These are phyloP conservation scores for Tenthredo livida DNA, from an alignment of 2,888 invertebrate species.

Conservation along the genomic window DNA sequence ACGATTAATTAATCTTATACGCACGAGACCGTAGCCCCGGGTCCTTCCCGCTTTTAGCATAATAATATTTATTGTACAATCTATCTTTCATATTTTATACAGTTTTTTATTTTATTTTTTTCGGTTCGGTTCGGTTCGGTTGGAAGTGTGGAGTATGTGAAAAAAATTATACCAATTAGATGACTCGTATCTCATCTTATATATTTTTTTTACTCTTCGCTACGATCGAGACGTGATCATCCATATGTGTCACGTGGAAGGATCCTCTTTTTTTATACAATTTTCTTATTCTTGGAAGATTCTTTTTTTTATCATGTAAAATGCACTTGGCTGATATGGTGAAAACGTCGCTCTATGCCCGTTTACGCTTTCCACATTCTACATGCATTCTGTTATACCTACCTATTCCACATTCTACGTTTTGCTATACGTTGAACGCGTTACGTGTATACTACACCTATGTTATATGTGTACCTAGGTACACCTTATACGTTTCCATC, in stretches of 20 bases:
- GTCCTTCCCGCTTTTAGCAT: neutral
- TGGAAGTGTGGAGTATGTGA: too few relatives aligned
- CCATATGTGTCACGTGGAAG: too few relatives aligned
- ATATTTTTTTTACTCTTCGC: too few relatives aligned
- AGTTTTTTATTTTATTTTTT: neutral
- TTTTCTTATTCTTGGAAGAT: too few relatives aligned
- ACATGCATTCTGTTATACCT: neutral
- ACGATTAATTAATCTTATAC: conserved; percentile 34
- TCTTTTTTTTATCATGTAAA: neutral
- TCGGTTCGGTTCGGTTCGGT: too few relatives aligned
- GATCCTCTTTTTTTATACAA: too few relatives aligned
- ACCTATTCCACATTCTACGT: conserved; percentile 2
- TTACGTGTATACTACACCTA: neutral
- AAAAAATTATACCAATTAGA: neutral
- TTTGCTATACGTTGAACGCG: neutral
- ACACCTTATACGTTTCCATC: conserved; percentile 24
- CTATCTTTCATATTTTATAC: neutral
- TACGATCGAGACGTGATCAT: too few relatives aligned
- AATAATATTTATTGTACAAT: neutral
- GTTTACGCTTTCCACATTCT: conserved; percentile 2
- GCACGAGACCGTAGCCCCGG: neutral
- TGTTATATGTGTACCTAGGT: neutral
- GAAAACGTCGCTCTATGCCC: neutral
- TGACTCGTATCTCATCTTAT: too few relatives aligned
- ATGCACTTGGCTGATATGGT: neutral